A percentile compares a stretch with the other conserved stretches of the same genome.
Evolutionary conservation across 2,888 invertebrate species (phyloP).

Genomic region (Bedellia somnulentella): DNA sequence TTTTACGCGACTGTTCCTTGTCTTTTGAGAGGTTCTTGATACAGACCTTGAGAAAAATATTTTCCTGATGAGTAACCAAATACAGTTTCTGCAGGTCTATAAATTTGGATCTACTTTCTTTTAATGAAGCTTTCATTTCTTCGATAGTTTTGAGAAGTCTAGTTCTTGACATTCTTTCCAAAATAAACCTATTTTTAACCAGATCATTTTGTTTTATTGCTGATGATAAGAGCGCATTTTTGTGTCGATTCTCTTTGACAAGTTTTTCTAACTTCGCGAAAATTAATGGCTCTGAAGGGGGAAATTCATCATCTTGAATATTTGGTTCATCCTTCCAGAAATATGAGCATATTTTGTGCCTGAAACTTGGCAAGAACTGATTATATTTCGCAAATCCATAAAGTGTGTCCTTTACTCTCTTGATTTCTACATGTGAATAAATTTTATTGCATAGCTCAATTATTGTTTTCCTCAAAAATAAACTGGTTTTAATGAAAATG

Average conservation of each 20-base stretch:
- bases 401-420: no score
- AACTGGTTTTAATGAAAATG: no score
- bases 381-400: no score
- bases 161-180: conserved; percentile 30
- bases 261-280: conserved; percentile 30
- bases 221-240: conserved; percentile 26
- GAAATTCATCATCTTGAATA: no score
- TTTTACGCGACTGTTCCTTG: conserved; percentile 29
- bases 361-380: no score
- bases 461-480: no score
- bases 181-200: conserved; percentile 26
- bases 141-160: conserved; percentile 26
- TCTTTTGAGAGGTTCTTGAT: conserved; percentile 26
- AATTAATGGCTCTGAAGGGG: no score
- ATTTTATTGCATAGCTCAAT: no score
- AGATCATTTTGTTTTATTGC: conserved; percentile 37
- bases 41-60: conserved; percentile 28
- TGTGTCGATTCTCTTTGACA: conserved; percentile 25
- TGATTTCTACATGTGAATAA: no score
- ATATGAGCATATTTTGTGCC: no score
- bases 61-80: conserved; percentile 35
- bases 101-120: conserved; percentile 28
- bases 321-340: no score
- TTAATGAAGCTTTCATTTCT: conserved; percentile 25
- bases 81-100: conserved; percentile 37